Conservation (phyloP, 2,888 invertebrate species). For the Cremastobaeus sp. region DNA sequence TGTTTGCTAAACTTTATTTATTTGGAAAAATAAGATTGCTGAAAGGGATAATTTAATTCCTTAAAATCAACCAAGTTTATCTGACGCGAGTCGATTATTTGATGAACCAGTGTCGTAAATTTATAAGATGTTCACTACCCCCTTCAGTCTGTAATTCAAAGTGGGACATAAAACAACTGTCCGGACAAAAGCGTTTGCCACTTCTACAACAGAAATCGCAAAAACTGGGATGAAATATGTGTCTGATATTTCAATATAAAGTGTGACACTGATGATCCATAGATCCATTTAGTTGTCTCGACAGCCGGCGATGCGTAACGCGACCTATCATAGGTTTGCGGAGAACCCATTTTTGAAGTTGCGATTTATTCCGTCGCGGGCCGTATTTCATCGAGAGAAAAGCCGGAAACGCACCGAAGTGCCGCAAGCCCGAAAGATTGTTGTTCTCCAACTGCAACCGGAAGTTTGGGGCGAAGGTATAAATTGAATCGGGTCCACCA, state of each 20-base stretch:
- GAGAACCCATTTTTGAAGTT: constrained; percentile 70
- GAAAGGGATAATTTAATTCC: too few species aligned
- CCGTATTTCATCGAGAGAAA: constrained; percentile 62
- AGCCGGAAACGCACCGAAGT: constrained; percentile 70
- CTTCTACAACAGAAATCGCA: constrained; percentile 16
- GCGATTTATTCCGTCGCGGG: constrained; percentile 60
- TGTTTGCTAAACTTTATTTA: too few species aligned
- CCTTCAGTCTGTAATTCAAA: constrained; percentile 11
- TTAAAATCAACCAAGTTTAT: too few species aligned
- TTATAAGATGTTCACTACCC: neutral
- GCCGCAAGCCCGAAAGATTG: constrained; percentile 70
- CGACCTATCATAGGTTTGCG: constrained; percentile 61
- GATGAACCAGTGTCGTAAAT: constrained; percentile 1
- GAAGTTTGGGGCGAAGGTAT: constrained; percentile 70
- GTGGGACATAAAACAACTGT: constrained; percentile 22
- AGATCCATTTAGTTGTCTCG: constrained; percentile 61
- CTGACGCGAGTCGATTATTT: neutral
- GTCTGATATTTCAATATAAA: constrained; percentile 51
- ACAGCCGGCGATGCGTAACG: constrained; percentile 71
- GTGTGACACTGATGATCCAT: constrained; percentile 61
- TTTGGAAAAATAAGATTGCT: too few species aligned
- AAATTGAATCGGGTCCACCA: constrained; percentile 73
- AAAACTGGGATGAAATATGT: constrained; percentile 32
- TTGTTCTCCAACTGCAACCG: constrained; percentile 64
- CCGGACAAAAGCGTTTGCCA: constrained; percentile 34